Percentiles rank a stretch among this genome's conserved stretches.
Evolutionary conservation across 1,140 invertebrate species (phyloP).

Genomic region (Ostrea edulis): DNA sequence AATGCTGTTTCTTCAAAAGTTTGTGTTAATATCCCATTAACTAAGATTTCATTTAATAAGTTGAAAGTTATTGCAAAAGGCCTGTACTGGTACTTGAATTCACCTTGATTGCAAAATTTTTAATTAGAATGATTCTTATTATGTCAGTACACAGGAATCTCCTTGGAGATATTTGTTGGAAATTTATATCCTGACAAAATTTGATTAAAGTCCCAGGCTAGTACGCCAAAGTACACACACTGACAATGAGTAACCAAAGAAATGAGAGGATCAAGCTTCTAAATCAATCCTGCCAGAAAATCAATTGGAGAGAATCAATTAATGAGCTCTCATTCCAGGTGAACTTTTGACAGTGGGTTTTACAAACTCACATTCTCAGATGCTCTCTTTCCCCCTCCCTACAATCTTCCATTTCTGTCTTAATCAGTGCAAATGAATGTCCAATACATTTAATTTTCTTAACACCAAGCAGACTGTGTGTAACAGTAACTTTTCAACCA

Average conservation of each 20-base stretch:
- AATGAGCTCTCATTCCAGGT: background rate
- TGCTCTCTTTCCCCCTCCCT: no score
- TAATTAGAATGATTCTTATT: background rate
- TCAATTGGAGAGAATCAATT: background rate
- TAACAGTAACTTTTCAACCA: no score
- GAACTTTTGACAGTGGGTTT: background rate
- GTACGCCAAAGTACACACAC: background rate
- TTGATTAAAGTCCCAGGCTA: background rate
- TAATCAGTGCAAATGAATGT: no score
- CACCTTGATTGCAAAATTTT: conserved; percentile 9
- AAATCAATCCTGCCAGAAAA: conserved; percentile 6
- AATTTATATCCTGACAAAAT: background rate
- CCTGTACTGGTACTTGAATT: background rate
- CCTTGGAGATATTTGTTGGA: background rate
- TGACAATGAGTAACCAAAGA: background rate
- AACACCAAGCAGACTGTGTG: no score
- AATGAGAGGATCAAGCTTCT: background rate
- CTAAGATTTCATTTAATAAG: no score
- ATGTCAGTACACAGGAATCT: background rate
- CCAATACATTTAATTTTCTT: no score
- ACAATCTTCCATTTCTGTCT: no score
- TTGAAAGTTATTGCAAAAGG: background rate
- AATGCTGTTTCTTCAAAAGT: no score
- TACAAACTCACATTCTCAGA: background rate
- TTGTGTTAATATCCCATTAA: no score